Conservation (phyloP, 2,113 vertebrate species). For the Macaca mulatta region DNA sequence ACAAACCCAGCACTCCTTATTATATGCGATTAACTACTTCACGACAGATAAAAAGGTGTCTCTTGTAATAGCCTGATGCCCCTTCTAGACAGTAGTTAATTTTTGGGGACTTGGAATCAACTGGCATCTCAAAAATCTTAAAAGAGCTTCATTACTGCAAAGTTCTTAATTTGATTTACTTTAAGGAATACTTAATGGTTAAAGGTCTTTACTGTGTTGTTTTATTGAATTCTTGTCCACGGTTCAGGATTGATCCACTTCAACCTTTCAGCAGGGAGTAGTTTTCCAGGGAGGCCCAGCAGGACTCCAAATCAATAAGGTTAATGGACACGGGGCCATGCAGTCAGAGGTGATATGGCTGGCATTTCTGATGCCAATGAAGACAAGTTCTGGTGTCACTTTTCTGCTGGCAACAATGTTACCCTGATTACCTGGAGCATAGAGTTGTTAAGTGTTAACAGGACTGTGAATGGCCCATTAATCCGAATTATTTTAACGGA, state of each 20-base stretch:
- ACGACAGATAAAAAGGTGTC: constrained; percentile 23
- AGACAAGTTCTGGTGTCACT: constrained; percentile 95
- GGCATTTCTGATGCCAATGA: constrained; percentile 94
- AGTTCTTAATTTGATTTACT: constrained; percentile 82
- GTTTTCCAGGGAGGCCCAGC: constrained; percentile 93
- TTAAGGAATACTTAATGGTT: constrained; percentile 81
- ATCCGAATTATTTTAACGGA: constrained; percentile 91
- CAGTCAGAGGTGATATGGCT: constrained; percentile 94
- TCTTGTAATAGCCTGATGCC: neutral
- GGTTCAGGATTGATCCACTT: constrained; percentile 95
- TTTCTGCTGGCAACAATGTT: constrained; percentile 89
- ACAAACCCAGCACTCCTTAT: constrained; percentile 26
- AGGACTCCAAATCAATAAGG: constrained; percentile 95
- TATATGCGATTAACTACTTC: constrained; percentile 50
- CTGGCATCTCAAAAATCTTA: constrained; percentile 70
- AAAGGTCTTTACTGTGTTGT: constrained; percentile 84
- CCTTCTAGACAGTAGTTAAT: constrained; percentile 27
- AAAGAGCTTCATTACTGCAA: constrained; percentile 70
- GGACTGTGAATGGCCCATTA: constrained; percentile 87
- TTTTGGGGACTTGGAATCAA: constrained; percentile 58
- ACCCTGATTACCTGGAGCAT: constrained; percentile 89
- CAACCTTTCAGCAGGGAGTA: constrained; percentile 90
- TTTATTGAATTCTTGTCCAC: constrained; percentile 93
- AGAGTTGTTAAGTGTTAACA: constrained; percentile 84
- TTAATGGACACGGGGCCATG: constrained; percentile 95